Evolutionary conservation across 2,113 vertebrate species (phyloP).

Genomic region (Sebastes schlegelii): DNA sequence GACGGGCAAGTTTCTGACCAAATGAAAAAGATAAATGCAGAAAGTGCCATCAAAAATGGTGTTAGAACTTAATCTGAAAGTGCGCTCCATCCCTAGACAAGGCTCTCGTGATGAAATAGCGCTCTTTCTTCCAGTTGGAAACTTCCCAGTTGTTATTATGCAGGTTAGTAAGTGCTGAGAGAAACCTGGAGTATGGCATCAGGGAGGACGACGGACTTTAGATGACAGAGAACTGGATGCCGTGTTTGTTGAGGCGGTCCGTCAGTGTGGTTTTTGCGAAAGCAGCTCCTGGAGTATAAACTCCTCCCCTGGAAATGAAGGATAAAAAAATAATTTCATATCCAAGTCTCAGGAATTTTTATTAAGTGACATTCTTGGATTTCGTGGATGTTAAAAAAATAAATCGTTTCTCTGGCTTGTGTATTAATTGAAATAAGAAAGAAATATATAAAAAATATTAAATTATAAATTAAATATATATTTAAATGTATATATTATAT

Average conservation of each 20-base stretch:
- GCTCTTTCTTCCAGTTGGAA: conserved; percentile 14
- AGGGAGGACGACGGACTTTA: conserved; percentile 47
- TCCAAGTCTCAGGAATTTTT: not conserved
- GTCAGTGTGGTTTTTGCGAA: conserved; percentile 93
- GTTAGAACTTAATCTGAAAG: not conserved
- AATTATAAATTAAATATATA: not conserved
- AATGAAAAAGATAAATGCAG: conserved; percentile 15
- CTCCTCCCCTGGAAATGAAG: conserved; percentile 88
- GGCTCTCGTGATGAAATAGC: not conserved
- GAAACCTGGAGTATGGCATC: conserved; percentile 39
- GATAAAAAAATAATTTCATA: not conserved
- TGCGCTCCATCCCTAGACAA: not conserved
- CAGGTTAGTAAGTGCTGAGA: conserved; percentile 53
- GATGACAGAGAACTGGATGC: conserved; percentile 91
- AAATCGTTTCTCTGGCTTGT: not conserved
- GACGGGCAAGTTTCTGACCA: conserved; percentile 27
- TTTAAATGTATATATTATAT: too few relatives aligned
- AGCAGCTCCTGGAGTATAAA: conserved; percentile 92
- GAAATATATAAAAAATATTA: too few relatives aligned
- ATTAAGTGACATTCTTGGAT: not conserved
- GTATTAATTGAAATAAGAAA: too few relatives aligned
- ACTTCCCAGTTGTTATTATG: conserved; percentile 28
- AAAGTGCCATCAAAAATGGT: not conserved
- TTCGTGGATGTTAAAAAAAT: not conserved
- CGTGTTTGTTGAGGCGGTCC: conserved; percentile 90